Evolutionary conservation across 92 coral and sea anemone genomes (phyloP).

Genomic region (Isaurus tuberculatus): DNA sequence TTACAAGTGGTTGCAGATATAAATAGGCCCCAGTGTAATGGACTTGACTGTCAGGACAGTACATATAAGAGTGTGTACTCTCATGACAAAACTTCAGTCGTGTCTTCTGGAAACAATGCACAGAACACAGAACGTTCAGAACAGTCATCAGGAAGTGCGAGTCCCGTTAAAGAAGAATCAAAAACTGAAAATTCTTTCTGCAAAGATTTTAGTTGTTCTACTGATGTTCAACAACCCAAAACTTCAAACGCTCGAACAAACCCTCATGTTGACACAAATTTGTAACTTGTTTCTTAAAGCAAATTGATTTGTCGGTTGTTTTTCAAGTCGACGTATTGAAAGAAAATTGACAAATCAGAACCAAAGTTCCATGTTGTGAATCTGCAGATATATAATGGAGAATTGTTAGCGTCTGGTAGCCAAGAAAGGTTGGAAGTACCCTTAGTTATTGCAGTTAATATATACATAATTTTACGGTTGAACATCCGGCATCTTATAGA

Average conservation of each 20-base stretch:
- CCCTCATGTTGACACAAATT: background rate
- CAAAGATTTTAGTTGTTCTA: background rate
- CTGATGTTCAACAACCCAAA: background rate
- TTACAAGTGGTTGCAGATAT: background rate
- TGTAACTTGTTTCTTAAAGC: background rate
- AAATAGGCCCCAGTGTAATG: background rate
- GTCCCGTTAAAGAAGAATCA: background rate
- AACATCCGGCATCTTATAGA: too few relatives aligned
- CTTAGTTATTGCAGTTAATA: too few relatives aligned
- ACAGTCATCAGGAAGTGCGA: background rate
- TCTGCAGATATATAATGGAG: background rate
- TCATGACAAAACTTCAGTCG: background rate
- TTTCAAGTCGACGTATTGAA: background rate
- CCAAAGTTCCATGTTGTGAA: background rate
- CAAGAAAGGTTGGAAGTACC: background rate
- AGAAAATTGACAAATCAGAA: background rate
- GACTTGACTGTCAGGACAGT: background rate
- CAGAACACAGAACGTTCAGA: background rate
- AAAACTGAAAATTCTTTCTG: background rate
- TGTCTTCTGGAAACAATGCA: background rate
- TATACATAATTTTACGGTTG: too few relatives aligned
- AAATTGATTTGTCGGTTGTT: constrained; percentile 8
- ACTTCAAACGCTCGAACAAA: background rate
- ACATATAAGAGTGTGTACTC: background rate
- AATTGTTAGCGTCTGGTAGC: background rate